These are phyloP conservation scores for Tetrax tetrax DNA, from an alignment of 2,113 vertebrate genomes.

Conservation along the genomic window DNA sequence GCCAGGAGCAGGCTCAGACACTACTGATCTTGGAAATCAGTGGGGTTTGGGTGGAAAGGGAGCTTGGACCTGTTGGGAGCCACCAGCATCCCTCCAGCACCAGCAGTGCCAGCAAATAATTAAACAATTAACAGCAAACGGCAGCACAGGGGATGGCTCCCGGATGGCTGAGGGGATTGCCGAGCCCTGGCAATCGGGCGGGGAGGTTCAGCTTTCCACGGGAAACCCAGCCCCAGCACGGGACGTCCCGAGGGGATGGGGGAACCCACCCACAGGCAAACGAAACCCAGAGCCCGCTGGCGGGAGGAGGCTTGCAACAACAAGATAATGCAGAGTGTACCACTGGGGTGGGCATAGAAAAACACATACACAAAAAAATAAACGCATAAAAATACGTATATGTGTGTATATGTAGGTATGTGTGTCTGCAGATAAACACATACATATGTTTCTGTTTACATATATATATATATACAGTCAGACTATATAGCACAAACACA, in stretches of 20 bases:
- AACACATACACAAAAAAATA: accelerated
- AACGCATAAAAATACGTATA: background rate
- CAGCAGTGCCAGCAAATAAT: background rate
- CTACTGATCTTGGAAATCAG: background rate
- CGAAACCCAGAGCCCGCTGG: background rate
- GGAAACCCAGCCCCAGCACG: background rate
- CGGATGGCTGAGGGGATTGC: background rate
- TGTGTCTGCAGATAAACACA: background rate
- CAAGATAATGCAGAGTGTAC: background rate
- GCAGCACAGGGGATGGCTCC: background rate
- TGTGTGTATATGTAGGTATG: background rate
- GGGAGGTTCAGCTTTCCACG: background rate
- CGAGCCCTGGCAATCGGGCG: background rate
- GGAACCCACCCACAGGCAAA: background rate
- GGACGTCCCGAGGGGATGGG: background rate
- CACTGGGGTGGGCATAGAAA: background rate
- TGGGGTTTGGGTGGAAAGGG: background rate
- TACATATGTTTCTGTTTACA: accelerated
- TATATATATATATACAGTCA: background rate
- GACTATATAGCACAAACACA: background rate
- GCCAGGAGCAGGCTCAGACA: background rate
- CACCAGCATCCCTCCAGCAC: background rate
- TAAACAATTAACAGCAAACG: background rate
- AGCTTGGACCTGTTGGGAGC: background rate
- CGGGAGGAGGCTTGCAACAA: background rate